These are phyloP conservation scores for Oryzias melastigma DNA, from an alignment of 2,113 vertebrate genomes.

Conservation along the genomic window DNA sequence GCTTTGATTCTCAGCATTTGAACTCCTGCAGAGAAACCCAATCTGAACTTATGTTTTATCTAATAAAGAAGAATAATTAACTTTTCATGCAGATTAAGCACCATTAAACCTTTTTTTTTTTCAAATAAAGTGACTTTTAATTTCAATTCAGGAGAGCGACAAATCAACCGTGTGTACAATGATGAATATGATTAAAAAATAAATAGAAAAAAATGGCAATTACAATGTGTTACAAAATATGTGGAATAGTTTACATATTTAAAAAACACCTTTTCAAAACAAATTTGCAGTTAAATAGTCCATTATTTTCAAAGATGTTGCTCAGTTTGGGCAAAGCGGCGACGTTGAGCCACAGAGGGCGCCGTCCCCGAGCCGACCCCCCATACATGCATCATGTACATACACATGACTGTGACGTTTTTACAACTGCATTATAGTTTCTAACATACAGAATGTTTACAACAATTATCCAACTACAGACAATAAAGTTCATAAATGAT, in stretches of 20 bases:
- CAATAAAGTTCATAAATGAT: slow-evolving; percentile 71
- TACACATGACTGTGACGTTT: slow-evolving; percentile 24
- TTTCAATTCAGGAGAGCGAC: slow-evolving; percentile 52
- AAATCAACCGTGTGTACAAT: slow-evolving; percentile 54
- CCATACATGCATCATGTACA: slow-evolving; percentile 45
- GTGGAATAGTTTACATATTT: slow-evolving; percentile 75
- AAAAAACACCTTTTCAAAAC: slow-evolving; percentile 35
- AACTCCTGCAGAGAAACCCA: too few species aligned
- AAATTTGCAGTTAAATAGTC: slow-evolving; percentile 61
- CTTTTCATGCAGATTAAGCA: too few species aligned
- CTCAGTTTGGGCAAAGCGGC: slow-evolving; percentile 23
- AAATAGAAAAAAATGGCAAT: slow-evolving; percentile 75
- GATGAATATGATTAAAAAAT: slow-evolving; percentile 70
- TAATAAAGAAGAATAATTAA: too few species aligned
- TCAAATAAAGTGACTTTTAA: slow-evolving; percentile 59
- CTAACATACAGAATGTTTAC: slow-evolving; percentile 63
- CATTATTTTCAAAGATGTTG: slow-evolving; percentile 51
- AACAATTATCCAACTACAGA: slow-evolving; percentile 74
- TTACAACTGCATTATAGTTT: slow-evolving; percentile 41
- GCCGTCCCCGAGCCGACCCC: slow-evolving; percentile 7
- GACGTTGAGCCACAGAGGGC: slow-evolving; percentile 20
- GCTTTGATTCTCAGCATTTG: too few species aligned
- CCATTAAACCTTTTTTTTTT: not conserved
- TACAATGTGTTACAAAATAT: slow-evolving; percentile 78
- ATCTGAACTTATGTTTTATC: too few species aligned